phyloP scores from a whole-genome alignment of 2,888 invertebrate species.

The Caenorhabditis macrosperma region DNA sequence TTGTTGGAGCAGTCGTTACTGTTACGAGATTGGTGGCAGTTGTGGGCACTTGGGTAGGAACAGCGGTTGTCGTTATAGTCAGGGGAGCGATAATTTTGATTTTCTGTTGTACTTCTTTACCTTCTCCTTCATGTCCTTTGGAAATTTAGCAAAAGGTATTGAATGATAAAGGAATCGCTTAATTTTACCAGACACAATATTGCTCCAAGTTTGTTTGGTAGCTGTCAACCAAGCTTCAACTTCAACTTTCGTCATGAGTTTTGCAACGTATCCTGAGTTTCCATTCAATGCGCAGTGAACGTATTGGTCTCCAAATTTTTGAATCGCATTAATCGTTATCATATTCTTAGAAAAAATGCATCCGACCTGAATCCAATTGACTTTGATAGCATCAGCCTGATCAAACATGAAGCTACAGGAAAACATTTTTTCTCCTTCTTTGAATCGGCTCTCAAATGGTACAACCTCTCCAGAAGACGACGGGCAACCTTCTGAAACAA shows the following conservation, averaged over 20 bases:
- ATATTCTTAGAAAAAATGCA: constrained; percentile 52
- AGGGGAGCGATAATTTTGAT: not conserved
- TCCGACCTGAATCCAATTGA: constrained; percentile 51
- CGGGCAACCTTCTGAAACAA: constrained; percentile 54
- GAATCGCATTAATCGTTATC: constrained; percentile 60
- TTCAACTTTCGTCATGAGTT: constrained; percentile 53
- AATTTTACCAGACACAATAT: constrained; percentile 23
- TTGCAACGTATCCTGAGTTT: constrained; percentile 20
- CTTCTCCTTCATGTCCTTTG: constrained; percentile 52
- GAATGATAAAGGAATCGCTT: not conserved
- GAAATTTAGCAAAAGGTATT: not conserved
- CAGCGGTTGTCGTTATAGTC: constrained; percentile 13
- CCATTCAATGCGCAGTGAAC: constrained; percentile 58
- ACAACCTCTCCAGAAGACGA: constrained; percentile 26
- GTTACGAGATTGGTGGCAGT: not conserved
- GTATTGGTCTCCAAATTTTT: constrained; percentile 45
- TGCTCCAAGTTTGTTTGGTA: constrained; percentile 38
- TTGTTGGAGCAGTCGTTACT: not conserved
- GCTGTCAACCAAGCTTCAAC: constrained; percentile 45
- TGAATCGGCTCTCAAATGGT: constrained; percentile 40
- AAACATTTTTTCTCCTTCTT: constrained; percentile 43
- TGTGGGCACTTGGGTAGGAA: not conserved
- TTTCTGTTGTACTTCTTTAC: constrained; percentile 31
- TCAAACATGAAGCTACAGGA: constrained; percentile 52
- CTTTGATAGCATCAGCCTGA: constrained; percentile 33